Evolutionary conservation across 2,113 vertebrate species (phyloP).

Genomic region (Crotalus viridis): DNA sequence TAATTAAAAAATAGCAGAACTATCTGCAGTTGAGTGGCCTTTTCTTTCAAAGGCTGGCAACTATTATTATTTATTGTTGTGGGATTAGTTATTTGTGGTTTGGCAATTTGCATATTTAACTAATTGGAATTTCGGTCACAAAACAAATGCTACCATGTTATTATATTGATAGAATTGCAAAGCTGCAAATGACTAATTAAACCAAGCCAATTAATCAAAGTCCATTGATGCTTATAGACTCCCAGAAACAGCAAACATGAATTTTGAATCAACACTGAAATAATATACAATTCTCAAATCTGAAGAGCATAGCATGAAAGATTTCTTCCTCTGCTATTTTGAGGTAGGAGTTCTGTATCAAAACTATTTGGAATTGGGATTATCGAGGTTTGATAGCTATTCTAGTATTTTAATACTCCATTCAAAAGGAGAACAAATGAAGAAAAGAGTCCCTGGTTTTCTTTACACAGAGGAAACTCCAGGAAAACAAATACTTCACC

Average conservation of each 20-base stretch:
- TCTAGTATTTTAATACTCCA: neutral
- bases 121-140: slow-evolving; percentile 32
- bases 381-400: neutral
- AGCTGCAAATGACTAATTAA: slow-evolving; percentile 42
- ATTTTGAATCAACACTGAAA: neutral
- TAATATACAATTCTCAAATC: neutral
- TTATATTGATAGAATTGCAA: slow-evolving; percentile 33
- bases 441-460: neutral
- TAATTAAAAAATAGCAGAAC: neutral
- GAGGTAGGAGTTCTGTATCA: neutral
- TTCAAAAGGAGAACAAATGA: neutral
- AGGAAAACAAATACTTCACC: neutral
- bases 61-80: slow-evolving; percentile 25
- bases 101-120: slow-evolving; percentile 28
- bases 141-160: slow-evolving; percentile 15
- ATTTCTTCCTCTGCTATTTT: neutral
- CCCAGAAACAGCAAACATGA: neutral
- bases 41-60: neutral
- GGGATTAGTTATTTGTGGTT: slow-evolving; percentile 11
- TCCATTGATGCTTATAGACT: slow-evolving; percentile 19
- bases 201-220: slow-evolving; percentile 29
- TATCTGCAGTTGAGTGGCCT: neutral
- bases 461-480: neutral
- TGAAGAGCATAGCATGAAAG: neutral
- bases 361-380: neutral